Conservation (phyloP, 2,113 vertebrate genomes). For the Periophthalmus modestus region DNA sequence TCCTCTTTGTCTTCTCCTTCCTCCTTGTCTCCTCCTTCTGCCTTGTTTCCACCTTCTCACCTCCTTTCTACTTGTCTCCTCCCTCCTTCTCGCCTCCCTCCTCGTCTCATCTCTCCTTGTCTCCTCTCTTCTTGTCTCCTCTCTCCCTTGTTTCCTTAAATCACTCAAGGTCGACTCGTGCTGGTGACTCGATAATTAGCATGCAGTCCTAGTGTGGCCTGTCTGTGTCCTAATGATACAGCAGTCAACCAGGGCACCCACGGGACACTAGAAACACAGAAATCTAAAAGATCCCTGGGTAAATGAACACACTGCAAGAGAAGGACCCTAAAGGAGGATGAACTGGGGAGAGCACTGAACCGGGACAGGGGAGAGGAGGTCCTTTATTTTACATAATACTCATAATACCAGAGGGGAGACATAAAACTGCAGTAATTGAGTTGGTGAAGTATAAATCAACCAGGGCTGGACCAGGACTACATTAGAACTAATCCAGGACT, state of each 20-base stretch:
- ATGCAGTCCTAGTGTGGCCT: conserved; percentile 70
- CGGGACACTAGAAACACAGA: conserved; percentile 36
- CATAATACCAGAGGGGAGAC: not conserved
- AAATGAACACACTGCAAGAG: conserved; percentile 36
- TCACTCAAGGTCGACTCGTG: conserved; percentile 67
- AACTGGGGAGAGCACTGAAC: conserved; percentile 22
- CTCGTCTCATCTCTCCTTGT: conserved; percentile 21
- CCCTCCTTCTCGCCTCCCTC: conserved; percentile 9
- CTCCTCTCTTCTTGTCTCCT: not conserved
- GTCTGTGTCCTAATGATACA: conserved; percentile 75
- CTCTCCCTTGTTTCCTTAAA: conserved; percentile 18
- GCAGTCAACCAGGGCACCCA: conserved; percentile 60
- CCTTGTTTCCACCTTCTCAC: not conserved
- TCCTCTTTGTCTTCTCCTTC: not conserved
- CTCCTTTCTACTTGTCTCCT: not conserved
- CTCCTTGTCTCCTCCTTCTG: conserved; percentile 20
- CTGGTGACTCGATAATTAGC: conserved; percentile 70
- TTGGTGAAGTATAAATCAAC: not conserved
- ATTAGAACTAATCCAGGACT: no score
- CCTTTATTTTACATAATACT: conserved; percentile 44
- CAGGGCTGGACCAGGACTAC: not conserved
- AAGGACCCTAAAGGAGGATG: conserved; percentile 44
- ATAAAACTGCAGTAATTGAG: not conserved
- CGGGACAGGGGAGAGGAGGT: conserved; percentile 1
- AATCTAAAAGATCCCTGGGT: conserved; percentile 31